A percentile compares a stretch with the other conserved stretches of the same genome.
Evolutionary conservation across 2,113 vertebrate genomes (phyloP).

Genomic region (Tachuris rubrigastra): DNA sequence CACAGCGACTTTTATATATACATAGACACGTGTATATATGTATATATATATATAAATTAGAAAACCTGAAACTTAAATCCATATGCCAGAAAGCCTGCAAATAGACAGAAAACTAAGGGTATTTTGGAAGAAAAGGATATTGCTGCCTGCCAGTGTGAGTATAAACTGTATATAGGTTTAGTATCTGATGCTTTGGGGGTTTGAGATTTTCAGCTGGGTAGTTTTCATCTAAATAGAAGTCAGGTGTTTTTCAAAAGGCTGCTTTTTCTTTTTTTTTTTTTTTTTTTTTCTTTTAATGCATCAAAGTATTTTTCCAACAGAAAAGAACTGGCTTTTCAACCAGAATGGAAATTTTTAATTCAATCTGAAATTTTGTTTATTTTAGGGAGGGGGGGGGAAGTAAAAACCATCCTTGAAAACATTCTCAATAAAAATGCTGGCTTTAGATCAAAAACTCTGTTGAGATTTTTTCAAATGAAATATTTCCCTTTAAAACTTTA

Average conservation of each 20-base stretch:
- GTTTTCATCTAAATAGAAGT: slow-evolving; percentile 34
- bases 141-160: background rate
- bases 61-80: slow-evolving; percentile 18
- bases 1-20: slow-evolving; percentile 3
- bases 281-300: background rate
- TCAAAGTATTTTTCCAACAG: slow-evolving; percentile 33
- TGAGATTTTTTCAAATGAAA: slow-evolving; percentile 41
- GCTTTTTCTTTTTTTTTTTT: background rate
- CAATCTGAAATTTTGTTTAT: slow-evolving; percentile 29
- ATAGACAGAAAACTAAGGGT: slow-evolving; percentile 10
- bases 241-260: slow-evolving; percentile 25
- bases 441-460: background rate
- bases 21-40: background rate
- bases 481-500: slow-evolving; percentile 9
- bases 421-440: slow-evolving; percentile 4
- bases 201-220: slow-evolving; percentile 25
- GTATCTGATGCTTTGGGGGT: background rate
- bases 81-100: background rate
- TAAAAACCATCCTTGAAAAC: background rate
- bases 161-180: background rate
- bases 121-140: slow-evolving; percentile 9
- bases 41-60: background rate
- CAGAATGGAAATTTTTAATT: slow-evolving; percentile 58
- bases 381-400: background rate
- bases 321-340: background rate